Base-by-base conservation (phyloP, 2,888 invertebrate genomes). In the Apotomis turbidana region DNA sequence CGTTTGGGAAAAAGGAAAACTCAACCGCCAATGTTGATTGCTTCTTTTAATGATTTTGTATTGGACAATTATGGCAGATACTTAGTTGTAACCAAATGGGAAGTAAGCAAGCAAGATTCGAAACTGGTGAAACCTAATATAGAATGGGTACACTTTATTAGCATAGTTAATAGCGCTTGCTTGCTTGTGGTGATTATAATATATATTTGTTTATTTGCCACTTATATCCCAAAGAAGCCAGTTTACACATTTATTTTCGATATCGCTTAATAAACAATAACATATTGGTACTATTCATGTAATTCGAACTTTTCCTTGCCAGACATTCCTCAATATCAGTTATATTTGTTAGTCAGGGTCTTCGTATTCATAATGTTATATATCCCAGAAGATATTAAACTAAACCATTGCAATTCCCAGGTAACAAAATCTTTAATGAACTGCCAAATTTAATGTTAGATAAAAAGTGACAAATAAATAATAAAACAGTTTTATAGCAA, bases 101-200 rank as follows among this genome's bases (percentile, higher is more conserved):
- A 73, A 5, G 73, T 71, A 13, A 69, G 55, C 13, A 5, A 67
- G 5, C 52, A 71, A 9, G 27, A 41, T 62, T 58, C 68, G 8
- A 68, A 63, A 49, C 12, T 12, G 5, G 54, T 74, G 60, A 74
- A 69, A 12, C 71, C 71, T 57, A 70, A 49, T 10, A 74, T 77
- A 59, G 76, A 77, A 55, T 87, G 86, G 85, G 77, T 70, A 0
- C 77, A 81, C 72, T 85, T 87, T 52, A 77, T 80, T 0, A 81
- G 80, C 74, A 75, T 83, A 27, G 9, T 81, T 3, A 85, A 85
- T 61, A 77, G 76, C 74, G 49, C 80, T 3, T 63, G 10, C 62
- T 70, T 71, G 12, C 15, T 68, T 57, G 10, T 79, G n/a, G 68
- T 78, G 27, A 10, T 78, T 49, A 27, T 78, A 71, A 71, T 76